Percentiles rank a stretch among this genome's conserved stretches.
These are phyloP conservation scores for Epinotia nisella DNA, from an alignment of 2,888 invertebrate species.

Conservation along the genomic window DNA sequence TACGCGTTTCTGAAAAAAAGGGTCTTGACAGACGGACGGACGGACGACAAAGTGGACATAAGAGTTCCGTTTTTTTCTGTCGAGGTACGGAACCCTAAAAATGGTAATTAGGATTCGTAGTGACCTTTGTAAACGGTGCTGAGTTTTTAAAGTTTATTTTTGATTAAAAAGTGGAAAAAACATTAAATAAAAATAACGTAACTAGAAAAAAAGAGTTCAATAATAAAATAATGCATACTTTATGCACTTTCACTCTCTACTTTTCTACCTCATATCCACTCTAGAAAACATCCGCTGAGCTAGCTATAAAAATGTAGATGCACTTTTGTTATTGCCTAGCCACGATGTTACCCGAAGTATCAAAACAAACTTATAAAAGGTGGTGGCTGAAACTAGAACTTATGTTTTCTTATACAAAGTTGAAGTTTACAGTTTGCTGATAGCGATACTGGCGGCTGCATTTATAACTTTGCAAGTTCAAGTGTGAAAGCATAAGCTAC, in stretches of 20 bases:
- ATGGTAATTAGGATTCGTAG: not conserved
- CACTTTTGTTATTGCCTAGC: slow-evolving; percentile 23
- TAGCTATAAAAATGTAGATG: slow-evolving; percentile 24
- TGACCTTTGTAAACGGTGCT: not conserved
- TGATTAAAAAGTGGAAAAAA: no score
- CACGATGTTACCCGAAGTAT: not conserved
- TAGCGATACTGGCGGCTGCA: not conserved
- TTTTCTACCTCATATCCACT: not conserved
- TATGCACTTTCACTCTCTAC: no score
- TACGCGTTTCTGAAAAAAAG: no score
- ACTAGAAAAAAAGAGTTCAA: no score
- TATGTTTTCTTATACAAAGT: not conserved
- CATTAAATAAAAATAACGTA: no score
- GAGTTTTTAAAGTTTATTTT: no score
- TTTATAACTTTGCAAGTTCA: slow-evolving; percentile 6
- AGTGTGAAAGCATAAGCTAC: not conserved
- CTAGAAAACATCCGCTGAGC: slow-evolving; percentile 17
- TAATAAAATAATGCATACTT: no score
- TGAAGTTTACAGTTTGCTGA: not conserved
- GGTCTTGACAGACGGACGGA: no score
- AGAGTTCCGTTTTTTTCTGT: no score
- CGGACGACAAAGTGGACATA: no score
- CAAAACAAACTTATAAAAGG: slow-evolving; percentile 1
- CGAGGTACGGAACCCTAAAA: no score
- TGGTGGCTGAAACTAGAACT: not conserved